Percentiles rank a stretch among this genome's conserved stretches.
Evolutionary conservation across 2,888 invertebrate genomes (phyloP).

Genomic region (Dynastes grantii): DNA sequence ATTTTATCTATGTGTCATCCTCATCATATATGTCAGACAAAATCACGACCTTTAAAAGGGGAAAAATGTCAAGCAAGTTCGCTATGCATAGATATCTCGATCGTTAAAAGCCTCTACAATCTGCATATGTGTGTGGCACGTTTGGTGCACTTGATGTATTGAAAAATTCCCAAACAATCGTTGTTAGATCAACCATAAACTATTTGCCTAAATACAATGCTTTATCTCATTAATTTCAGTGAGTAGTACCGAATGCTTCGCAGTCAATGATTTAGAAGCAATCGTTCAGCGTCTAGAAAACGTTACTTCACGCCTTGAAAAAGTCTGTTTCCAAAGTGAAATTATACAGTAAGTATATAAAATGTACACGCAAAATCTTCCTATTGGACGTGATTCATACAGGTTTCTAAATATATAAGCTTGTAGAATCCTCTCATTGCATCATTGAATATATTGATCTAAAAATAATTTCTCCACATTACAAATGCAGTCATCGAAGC

Average conservation of each 20-base stretch:
- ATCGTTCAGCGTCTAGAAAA: constrained; percentile 83
- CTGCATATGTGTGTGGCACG: constrained; percentile 6
- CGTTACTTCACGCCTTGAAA: constrained; percentile 82
- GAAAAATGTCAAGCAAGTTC: constrained; percentile 15
- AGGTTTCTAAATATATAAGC: background rate
- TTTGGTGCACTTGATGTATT: constrained; percentile 21
- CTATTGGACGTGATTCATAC: constrained; percentile 5
- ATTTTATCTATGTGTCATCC: too few species aligned
- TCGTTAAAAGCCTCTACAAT: background rate
- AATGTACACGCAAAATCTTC: background rate
- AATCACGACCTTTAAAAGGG: constrained; percentile 15
- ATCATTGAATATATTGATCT: background rate
- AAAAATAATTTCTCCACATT: too few species aligned
- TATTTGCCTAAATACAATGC: background rate
- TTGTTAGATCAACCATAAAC: constrained; percentile 30
- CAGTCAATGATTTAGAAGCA: constrained; percentile 77
- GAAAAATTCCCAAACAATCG: constrained; percentile 16
- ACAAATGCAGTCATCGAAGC: too few species aligned
- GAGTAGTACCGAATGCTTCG: constrained; percentile 56
- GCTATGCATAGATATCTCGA: background rate
- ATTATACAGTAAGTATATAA: constrained; percentile 26
- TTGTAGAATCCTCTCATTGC: constrained; percentile 6
- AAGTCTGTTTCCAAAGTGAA: constrained; percentile 60
- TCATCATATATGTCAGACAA: background rate
- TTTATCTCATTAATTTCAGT: constrained; percentile 49